Evolutionary conservation across 2,113 vertebrate species (phyloP).

Genomic region (Neomonachus schauinslandi): DNA sequence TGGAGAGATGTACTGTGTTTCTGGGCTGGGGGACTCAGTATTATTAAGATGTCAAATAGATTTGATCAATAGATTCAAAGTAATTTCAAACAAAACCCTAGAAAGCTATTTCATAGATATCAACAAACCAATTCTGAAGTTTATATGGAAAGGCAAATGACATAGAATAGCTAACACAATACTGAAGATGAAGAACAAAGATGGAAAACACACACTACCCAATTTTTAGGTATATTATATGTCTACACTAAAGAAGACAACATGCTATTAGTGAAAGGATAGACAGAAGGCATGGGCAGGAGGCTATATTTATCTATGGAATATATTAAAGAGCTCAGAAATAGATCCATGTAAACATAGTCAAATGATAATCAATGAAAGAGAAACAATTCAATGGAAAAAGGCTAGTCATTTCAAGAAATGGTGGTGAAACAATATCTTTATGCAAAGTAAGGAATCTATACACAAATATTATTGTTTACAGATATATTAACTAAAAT

Average conservation of each 20-base stretch:
- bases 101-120: background rate
- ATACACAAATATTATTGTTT: background rate
- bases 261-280: background rate
- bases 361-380: background rate
- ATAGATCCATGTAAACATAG: background rate
- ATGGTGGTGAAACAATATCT: background rate
- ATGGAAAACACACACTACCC: background rate
- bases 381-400: background rate
- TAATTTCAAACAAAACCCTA: background rate
- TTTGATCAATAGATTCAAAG: background rate
- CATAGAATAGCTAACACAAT: background rate
- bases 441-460: background rate
- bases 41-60: background rate
- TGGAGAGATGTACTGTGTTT: background rate
- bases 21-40: background rate
- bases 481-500: background rate
- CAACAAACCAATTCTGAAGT: background rate
- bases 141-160: background rate
- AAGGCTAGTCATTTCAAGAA: background rate
- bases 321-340: background rate
- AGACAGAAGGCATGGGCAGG: background rate
- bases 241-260: background rate
- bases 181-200: background rate
- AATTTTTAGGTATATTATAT: background rate
- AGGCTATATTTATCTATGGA: background rate